A percentile compares a stretch with the other conserved stretches of the same genome.
These are phyloP conservation scores for Volucella bombylans DNA, from an alignment of 2,888 invertebrate genomes.

Conservation along the genomic window DNA sequence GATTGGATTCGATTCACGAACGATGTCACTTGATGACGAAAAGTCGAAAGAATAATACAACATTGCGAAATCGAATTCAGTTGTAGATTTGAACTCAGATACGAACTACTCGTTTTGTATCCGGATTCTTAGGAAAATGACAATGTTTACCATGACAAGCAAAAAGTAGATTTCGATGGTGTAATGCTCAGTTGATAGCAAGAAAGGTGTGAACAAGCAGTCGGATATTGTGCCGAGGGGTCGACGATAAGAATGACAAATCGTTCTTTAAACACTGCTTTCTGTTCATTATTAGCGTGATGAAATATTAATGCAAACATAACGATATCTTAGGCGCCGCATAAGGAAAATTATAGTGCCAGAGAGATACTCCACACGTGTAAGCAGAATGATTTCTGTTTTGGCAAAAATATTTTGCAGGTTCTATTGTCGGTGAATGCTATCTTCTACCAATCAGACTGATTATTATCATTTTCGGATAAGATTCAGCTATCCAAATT, in stretches of 20 bases:
- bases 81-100: background rate
- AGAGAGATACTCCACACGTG: too few relatives aligned
- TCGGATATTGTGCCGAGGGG: background rate
- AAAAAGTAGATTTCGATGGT: conserved; percentile 1
- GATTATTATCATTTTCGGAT: too few relatives aligned
- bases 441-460: too few relatives aligned
- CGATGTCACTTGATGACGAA: too few relatives aligned
- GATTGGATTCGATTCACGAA: background rate
- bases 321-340: too few relatives aligned
- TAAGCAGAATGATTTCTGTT: too few relatives aligned
- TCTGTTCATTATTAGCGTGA: background rate
- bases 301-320: background rate
- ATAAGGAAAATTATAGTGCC: too few relatives aligned
- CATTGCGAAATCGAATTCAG: conserved; percentile 27
- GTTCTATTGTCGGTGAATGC: too few relatives aligned
- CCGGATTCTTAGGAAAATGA: background rate
- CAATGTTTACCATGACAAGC: conserved; percentile 3
- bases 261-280: background rate
- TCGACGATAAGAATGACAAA: conserved; percentile 3
- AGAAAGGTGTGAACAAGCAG: background rate
- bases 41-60: conserved; percentile 9
- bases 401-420: too few relatives aligned
- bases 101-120: background rate
- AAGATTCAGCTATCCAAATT: too few relatives aligned
- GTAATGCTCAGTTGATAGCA: conserved; percentile 15